Conservation (phyloP, 2,797 vertebrate species). For the Acomys russatus region DNA sequence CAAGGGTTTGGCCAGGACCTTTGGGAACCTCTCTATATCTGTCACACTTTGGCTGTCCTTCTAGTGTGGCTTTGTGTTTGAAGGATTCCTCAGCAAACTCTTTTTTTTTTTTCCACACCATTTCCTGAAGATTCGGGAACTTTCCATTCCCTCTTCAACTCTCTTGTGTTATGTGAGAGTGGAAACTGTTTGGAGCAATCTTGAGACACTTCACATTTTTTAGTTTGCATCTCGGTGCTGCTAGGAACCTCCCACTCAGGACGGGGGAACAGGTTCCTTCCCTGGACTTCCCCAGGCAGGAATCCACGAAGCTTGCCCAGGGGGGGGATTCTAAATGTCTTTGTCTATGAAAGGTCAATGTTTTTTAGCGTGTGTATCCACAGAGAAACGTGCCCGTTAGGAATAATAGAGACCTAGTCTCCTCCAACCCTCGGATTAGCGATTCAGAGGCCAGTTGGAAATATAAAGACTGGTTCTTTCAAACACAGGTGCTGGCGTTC, state of each 20-base stretch:
- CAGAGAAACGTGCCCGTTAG: background rate
- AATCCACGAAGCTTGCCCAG: background rate
- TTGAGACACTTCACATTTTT: constrained; percentile 43
- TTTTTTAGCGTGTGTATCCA: background rate
- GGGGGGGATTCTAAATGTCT: background rate
- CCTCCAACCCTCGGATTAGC: constrained; percentile 21
- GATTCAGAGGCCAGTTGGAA: background rate
- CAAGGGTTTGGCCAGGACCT: background rate
- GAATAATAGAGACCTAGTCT: background rate
- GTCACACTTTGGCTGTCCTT: background rate
- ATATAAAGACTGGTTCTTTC: constrained; percentile 37
- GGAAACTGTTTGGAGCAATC: constrained; percentile 11
- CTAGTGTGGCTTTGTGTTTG: constrained; percentile 21
- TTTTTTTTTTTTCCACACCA: background rate
- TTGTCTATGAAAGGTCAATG: background rate
- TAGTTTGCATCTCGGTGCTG: background rate
- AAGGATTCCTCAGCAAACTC: background rate
- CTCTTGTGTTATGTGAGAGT: background rate
- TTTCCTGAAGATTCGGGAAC: constrained; percentile 1
- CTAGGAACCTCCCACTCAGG: background rate
- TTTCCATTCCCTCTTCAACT: constrained; percentile 31
- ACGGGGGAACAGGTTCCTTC: background rate
- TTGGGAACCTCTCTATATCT: background rate
- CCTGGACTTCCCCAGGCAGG: background rate
- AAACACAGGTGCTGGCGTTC: background rate